Percentiles rank a stretch among this genome's conserved stretches.
Evolutionary conservation across 92 coral and sea anemone species (phyloP).

Genomic region (Siderastrea siderea): DNA sequence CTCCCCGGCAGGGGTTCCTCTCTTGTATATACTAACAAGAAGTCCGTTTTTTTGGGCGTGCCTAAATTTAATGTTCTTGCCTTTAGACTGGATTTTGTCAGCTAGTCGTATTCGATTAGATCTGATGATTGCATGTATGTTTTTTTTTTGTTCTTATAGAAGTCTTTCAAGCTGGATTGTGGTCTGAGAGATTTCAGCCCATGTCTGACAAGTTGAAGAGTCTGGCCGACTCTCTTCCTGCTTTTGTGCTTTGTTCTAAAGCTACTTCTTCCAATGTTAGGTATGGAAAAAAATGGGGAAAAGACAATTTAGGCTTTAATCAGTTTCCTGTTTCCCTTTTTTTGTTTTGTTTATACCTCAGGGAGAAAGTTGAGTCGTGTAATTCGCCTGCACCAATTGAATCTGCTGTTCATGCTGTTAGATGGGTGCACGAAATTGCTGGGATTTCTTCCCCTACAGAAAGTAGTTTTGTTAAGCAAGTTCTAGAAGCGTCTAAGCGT

Average conservation of each 20-base stretch:
- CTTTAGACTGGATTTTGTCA: neutral
- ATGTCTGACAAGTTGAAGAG: constrained; percentile 14
- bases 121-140: constrained; percentile 25
- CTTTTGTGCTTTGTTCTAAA: constrained; percentile 44
- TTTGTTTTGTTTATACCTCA: constrained; percentile 34
- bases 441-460: constrained; percentile 48
- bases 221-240: constrained; percentile 53
- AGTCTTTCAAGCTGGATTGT: too few relatives aligned
- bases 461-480: too few relatives aligned
- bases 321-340: constrained; percentile 51
- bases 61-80: neutral
- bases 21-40: constrained; percentile 12
- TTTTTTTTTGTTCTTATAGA: too few relatives aligned
- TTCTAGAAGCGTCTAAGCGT: too few relatives aligned
- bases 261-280: constrained; percentile 62
- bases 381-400: constrained; percentile 47
- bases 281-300: constrained; percentile 68
- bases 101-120: neutral
- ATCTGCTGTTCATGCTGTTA: constrained; percentile 59
- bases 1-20: constrained; percentile 53
- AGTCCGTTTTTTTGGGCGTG: constrained; percentile 43
- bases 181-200: constrained; percentile 18
- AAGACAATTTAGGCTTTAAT: constrained; percentile 28
- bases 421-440: constrained; percentile 49
- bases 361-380: constrained; percentile 47